phyloP scores from a whole-genome alignment of 1,140 invertebrate genomes.

The Arctopsyche grandis region DNA sequence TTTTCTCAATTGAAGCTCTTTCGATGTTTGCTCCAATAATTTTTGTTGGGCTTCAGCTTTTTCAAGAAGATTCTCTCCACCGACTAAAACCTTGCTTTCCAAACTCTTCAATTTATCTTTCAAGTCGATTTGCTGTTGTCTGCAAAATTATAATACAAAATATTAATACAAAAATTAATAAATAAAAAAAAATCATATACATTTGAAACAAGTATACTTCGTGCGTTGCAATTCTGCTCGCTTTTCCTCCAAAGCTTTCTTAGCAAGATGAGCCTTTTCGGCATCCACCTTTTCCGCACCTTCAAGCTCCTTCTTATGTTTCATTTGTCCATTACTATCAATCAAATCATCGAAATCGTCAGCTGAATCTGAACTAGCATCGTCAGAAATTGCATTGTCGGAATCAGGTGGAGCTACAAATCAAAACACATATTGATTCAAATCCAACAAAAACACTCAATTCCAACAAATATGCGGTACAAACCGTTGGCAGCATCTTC shows the following conservation, averaged over 20 bases:
- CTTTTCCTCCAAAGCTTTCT: constrained; percentile 68
- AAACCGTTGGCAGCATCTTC: constrained; percentile 68
- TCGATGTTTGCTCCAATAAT: constrained; percentile 89
- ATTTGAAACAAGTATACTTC: constrained; percentile 61
- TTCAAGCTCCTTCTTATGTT: constrained; percentile 65
- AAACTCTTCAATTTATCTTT: constrained; percentile 89
- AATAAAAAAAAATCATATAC: not conserved
- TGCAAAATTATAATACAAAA: constrained; percentile 55
- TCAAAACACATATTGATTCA: not conserved
- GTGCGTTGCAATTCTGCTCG: constrained; percentile 67
- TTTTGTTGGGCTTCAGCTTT: constrained; percentile 95
- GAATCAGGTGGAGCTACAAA: constrained; percentile 45
- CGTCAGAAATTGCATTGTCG: constrained; percentile 57
- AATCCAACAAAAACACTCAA: not conserved
- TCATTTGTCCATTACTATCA: constrained; percentile 58
- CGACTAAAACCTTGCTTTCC: constrained; percentile 96
- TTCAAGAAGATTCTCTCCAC: constrained; percentile 97
- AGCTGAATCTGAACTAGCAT: constrained; percentile 49
- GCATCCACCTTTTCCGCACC: constrained; percentile 66
- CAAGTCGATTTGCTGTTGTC: constrained; percentile 79
- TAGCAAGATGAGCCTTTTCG: constrained; percentile 72
- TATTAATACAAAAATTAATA: constrained; percentile 27
- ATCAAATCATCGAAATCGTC: constrained; percentile 54
- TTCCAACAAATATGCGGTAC: not conserved
- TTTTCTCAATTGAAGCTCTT: constrained; percentile 87